Percentiles rank a stretch among this genome's conserved stretches.
Evolutionary conservation across 2,113 vertebrate genomes (phyloP).

Genomic region (Ornithorhynchus anatinus): DNA sequence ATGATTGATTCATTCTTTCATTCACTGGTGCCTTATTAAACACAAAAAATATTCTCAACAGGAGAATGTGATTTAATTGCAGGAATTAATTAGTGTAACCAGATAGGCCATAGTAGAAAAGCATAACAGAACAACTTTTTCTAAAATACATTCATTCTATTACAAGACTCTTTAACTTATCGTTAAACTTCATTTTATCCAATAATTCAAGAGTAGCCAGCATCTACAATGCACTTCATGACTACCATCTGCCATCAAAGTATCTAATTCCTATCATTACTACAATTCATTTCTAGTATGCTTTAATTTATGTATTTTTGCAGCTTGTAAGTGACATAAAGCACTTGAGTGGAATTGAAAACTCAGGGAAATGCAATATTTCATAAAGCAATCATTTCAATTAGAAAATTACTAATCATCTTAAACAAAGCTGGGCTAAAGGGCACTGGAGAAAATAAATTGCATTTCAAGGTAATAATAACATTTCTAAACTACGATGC

Average conservation of each 20-base stretch:
- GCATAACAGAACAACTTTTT: not conserved
- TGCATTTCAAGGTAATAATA: not conserved
- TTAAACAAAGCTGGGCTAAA: not conserved
- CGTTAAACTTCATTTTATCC: not conserved
- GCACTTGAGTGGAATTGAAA: conserved; percentile 8
- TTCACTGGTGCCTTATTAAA: no score
- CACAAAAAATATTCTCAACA: no score
- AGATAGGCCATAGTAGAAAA: not conserved
- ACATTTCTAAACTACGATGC: not conserved
- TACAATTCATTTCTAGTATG: not conserved
- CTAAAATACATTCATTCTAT: not conserved
- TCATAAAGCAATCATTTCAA: not conserved
- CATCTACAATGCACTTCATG: conserved; percentile 23
- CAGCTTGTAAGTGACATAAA: conserved; percentile 13
- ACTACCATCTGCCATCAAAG: not conserved
- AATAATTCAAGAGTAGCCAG: conserved; percentile 8
- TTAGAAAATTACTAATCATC: conserved; percentile 4
- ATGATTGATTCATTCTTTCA: no score
- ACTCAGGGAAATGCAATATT: not conserved
- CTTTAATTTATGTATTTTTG: conserved; percentile 27
- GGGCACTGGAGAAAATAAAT: not conserved
- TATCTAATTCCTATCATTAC: conserved; percentile 30
- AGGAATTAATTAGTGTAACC: not conserved
- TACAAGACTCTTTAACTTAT: not conserved
- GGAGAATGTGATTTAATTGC: no score